Conservation (phyloP, 1,140 invertebrate species). For the Euschistus heros region DNA sequence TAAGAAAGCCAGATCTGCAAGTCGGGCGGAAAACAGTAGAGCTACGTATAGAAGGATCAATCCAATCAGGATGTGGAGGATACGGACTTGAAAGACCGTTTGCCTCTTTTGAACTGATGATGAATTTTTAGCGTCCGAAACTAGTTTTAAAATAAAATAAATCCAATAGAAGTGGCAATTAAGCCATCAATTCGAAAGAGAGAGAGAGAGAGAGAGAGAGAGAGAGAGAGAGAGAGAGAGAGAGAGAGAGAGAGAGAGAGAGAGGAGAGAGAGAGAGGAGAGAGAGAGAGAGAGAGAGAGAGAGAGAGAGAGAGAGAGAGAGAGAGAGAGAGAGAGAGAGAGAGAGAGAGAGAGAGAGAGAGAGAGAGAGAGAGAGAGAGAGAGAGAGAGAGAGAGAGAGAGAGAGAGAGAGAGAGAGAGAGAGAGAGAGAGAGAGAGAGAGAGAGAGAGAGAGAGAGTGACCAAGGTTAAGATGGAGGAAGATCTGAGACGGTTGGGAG, state of each 20-base stretch:
- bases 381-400: slow-evolving; percentile 1
- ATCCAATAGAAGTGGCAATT: too few species aligned
- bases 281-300: slow-evolving; percentile 17
- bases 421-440: neutral
- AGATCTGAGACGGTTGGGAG: neutral
- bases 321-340: slow-evolving; percentile 10
- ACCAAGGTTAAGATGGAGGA: neutral
- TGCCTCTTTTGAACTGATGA: too few species aligned
- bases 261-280: neutral
- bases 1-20: too few species aligned
- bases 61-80: neutral
- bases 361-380: slow-evolving; percentile 8
- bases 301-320: slow-evolving; percentile 16
- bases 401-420: neutral
- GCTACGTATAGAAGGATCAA: neutral
- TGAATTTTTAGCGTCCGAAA: too few species aligned
- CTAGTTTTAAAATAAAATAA: too few species aligned
- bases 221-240: neutral
- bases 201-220: neutral
- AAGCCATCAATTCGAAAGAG: too few species aligned
- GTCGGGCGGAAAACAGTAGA: neutral
- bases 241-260: slow-evolving; percentile 12
- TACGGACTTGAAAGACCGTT: neutral
- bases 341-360: slow-evolving; percentile 14
- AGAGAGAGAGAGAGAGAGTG: neutral